Percentiles rank a stretch among this genome's conserved stretches.
These are phyloP conservation scores for Mastomys coucha DNA, from an alignment of 2,113 vertebrate species.

Conservation along the genomic window DNA sequence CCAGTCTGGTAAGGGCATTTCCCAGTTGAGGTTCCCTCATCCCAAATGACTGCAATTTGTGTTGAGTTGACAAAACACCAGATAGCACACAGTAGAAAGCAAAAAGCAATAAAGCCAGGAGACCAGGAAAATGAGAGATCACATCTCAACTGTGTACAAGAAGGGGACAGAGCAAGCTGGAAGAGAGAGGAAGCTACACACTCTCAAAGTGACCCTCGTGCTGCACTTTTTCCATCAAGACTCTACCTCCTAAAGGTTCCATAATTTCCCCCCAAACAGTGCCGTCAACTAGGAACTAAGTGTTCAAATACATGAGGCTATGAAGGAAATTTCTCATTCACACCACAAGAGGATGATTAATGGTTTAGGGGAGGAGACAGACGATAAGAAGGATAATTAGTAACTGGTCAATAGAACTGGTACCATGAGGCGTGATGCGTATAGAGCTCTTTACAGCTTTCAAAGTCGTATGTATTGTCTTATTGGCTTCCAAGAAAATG, in stretches of 20 bases:
- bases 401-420: rapidly evolving
- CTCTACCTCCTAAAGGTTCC: not conserved
- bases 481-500: not conserved
- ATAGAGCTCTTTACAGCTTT: not conserved
- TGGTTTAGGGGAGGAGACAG: not conserved
- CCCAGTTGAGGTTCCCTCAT: not conserved
- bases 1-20: not conserved
- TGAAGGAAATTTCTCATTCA: not conserved
- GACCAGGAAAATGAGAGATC: not conserved
- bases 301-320: not conserved
- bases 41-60: not conserved
- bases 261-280: too few species aligned
- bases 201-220: not conserved
- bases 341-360: not conserved
- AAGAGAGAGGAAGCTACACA: not conserved
- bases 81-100: not conserved
- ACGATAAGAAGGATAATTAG: not conserved
- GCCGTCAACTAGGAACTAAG: too few species aligned
- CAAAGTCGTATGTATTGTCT: not conserved
- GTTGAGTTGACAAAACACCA: not conserved
- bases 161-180: not conserved
- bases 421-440: not conserved
- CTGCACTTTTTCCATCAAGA: not conserved
- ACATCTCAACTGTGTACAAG: too few species aligned
- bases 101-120: not conserved